phyloP scores from a whole-genome alignment of 2,797 vertebrate genomes.

The Cossypha polioptera region DNA sequence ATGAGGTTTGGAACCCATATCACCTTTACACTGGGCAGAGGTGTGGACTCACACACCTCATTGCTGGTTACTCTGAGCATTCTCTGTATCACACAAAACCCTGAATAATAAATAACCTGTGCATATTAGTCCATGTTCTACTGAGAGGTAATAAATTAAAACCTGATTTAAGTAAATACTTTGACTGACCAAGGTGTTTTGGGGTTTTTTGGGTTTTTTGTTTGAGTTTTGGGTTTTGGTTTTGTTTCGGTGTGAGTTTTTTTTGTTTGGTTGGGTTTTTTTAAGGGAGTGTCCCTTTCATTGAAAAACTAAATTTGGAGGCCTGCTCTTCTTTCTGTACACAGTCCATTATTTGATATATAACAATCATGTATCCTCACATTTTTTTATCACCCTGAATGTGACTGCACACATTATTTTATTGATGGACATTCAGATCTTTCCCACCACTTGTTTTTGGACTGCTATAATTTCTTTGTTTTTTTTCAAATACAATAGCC shows the following conservation, averaged over 20 bases:
- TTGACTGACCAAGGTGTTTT: neutral
- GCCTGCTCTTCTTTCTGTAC: neutral
- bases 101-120: neutral
- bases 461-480: neutral
- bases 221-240: neutral
- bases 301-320: neutral
- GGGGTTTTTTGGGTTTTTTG: accelerated
- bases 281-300: too few species aligned
- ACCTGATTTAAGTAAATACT: neutral
- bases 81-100: neutral
- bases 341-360: neutral
- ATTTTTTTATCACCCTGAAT: neutral
- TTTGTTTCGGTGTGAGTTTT: too few species aligned
- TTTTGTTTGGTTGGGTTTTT: neutral
- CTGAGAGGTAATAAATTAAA: neutral
- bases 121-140: neutral
- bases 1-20: neutral
- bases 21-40: neutral
- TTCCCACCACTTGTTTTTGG: neutral
- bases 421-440: neutral
- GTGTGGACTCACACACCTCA: neutral
- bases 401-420: neutral
- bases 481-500: neutral
- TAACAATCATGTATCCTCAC: neutral
- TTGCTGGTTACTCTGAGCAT: neutral